Evolutionary conservation across 2,888 invertebrate species (phyloP).

Genomic region (Lydus trimaculatus): DNA sequence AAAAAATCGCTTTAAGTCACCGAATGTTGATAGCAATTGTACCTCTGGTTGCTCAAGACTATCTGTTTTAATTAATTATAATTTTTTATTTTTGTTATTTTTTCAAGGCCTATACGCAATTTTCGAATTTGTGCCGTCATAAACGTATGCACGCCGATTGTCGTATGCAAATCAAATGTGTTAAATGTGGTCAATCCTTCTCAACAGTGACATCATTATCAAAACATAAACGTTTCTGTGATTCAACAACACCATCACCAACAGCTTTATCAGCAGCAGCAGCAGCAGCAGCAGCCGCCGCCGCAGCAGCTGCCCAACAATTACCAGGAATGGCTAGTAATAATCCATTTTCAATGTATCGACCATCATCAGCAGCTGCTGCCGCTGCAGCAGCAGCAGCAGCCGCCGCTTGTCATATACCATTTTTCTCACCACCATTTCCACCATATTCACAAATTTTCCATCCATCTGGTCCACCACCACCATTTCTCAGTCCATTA

Average conservation of each 20-base stretch:
- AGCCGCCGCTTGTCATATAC: constrained; percentile 61
- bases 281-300: background rate
- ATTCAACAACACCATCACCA: constrained; percentile 70
- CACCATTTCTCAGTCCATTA: constrained; percentile 70
- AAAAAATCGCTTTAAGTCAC: too few species aligned
- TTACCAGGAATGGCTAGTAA: constrained; percentile 53
- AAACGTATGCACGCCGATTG: constrained; percentile 98
- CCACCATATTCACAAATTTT: constrained; percentile 57
- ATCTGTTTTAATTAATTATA: background rate
- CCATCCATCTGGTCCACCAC: constrained; percentile 62
- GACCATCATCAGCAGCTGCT: constrained; percentile 60
- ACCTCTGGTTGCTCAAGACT: background rate
- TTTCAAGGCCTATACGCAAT: constrained; percentile 94
- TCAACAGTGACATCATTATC: constrained; percentile 89
- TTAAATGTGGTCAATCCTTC: constrained; percentile 93
- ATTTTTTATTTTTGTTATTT: constrained; percentile 14
- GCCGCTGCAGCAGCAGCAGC: background rate
- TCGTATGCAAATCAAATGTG: constrained; percentile 92
- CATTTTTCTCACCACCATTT: constrained; percentile 72
- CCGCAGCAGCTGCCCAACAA: constrained; percentile 51
- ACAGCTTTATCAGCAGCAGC: constrained; percentile 44
- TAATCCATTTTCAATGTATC: constrained; percentile 75
- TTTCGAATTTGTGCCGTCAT: constrained; percentile 99
- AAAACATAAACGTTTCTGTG: constrained; percentile 97
- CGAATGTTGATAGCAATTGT: too few species aligned